These are phyloP conservation scores for Saccostrea cuccullata DNA, from an alignment of 1,140 invertebrate species.

Conservation along the genomic window DNA sequence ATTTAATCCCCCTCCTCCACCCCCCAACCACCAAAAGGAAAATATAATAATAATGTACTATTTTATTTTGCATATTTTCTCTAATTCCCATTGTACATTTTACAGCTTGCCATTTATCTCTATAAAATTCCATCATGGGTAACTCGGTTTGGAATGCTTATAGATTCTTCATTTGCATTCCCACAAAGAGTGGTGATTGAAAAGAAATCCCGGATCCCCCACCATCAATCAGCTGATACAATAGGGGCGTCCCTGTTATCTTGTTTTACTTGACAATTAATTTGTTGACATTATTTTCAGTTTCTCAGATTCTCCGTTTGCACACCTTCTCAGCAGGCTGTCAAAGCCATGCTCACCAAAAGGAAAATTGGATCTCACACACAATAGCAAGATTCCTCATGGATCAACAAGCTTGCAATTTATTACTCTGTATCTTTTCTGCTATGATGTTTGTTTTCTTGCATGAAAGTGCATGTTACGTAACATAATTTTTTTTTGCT, in stretches of 20 bases:
- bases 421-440: slow-evolving; percentile 34
- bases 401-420: slow-evolving; percentile 33
- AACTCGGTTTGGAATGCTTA: slow-evolving; percentile 4
- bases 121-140: slow-evolving; percentile 7
- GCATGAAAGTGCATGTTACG: slow-evolving; percentile 28
- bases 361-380: slow-evolving; percentile 7
- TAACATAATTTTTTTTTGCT: neutral
- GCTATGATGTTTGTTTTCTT: slow-evolving; percentile 26
- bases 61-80: neutral
- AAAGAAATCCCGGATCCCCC: neutral
- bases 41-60: neutral
- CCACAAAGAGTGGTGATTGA: slow-evolving; percentile 10
- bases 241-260: neutral
- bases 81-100: neutral
- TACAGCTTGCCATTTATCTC: neutral
- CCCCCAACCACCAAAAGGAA: neutral
- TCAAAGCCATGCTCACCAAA: neutral
- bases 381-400: slow-evolving; percentile 37
- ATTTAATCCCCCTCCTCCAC: neutral
- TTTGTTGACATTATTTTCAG: slow-evolving; percentile 34
- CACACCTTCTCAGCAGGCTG: slow-evolving; percentile 22
- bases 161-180: slow-evolving; percentile 22
- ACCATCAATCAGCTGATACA: slow-evolving; percentile 26
- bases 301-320: slow-evolving; percentile 1
- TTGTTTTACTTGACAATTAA: slow-evolving; percentile 38